Percentiles rank a stretch among this genome's conserved stretches.
Evolutionary conservation across 2,797 vertebrate species (phyloP).

Genomic region (Typhlichthys subterraneus): DNA sequence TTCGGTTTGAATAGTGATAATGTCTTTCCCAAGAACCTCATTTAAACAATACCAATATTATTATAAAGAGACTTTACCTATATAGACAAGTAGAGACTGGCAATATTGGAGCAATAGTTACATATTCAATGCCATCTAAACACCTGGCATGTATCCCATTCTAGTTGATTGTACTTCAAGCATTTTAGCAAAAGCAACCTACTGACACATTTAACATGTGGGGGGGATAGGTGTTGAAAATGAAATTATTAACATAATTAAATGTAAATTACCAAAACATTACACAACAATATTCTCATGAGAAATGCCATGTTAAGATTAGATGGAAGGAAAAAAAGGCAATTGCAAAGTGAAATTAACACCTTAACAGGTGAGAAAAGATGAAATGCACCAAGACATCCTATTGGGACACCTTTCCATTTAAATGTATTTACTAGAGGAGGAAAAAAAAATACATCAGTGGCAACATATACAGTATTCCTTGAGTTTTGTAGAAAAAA

Average conservation of each 20-base stretch:
- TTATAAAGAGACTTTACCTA: constrained; percentile 2
- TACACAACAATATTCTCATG: constrained; percentile 4
- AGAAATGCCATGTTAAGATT: constrained; percentile 22
- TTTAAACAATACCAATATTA: constrained; percentile 14
- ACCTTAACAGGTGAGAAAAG: constrained; percentile 50
- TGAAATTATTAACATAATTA: background rate
- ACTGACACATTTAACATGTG: background rate
- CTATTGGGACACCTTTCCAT: constrained; percentile 25
- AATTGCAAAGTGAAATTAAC: constrained; percentile 33
- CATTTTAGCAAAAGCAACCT: too few relatives aligned
- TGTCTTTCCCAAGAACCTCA: constrained; percentile 22
- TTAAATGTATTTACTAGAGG: constrained; percentile 5
- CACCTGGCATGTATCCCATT: constrained; percentile 16
- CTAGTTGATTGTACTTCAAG: constrained; percentile 49
- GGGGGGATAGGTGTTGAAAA: constrained; percentile 11
- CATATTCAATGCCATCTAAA: constrained; percentile 28
- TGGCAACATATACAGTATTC: constrained; percentile 46
- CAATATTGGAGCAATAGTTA: constrained; percentile 15
- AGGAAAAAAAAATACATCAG: constrained; percentile 14
- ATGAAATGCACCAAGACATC: constrained; percentile 61
- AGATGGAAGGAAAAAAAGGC: constrained; percentile 42
- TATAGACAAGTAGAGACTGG: constrained; percentile 15
- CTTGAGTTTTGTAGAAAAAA: constrained; percentile 47
- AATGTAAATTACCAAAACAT: constrained; percentile 4
- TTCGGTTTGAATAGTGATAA: constrained; percentile 5